phyloP scores from a whole-genome alignment of 2,113 vertebrate genomes.

The Sigmodon hispidus region DNA sequence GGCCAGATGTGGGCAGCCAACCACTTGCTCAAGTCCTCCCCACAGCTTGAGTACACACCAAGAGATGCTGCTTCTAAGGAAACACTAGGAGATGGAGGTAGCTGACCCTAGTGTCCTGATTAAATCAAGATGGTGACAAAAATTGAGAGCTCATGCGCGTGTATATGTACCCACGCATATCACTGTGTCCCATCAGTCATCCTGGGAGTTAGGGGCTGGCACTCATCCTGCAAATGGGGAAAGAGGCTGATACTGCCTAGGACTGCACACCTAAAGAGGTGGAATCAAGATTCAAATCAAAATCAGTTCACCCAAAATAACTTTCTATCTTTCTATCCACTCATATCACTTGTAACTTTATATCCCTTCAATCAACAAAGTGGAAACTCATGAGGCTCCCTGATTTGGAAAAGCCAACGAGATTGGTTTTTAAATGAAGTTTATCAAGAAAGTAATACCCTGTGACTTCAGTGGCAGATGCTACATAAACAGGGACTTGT shows the following conservation, averaged over 20 bases:
- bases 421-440: conserved; percentile 26
- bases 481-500: not conserved
- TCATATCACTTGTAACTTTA: not conserved
- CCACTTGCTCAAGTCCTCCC: not conserved
- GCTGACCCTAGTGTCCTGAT: not conserved
- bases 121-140: not conserved
- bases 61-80: not conserved
- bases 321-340: not conserved
- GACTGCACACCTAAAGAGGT: not conserved
- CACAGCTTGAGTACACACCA: not conserved
- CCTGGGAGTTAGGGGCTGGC: not conserved
- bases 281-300: not conserved
- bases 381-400: not conserved
- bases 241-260: not conserved
- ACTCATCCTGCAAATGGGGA: not conserved
- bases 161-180: not conserved
- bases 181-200: not conserved
- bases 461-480: not conserved
- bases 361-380: not conserved
- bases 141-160: not conserved
- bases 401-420: conserved; percentile 11
- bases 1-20: not conserved
- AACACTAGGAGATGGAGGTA: not conserved
- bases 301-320: not conserved
- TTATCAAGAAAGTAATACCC: conserved; percentile 30